Base-by-base conservation (phyloP, 2,797 vertebrate species). In the Crax fasciolata region DNA sequence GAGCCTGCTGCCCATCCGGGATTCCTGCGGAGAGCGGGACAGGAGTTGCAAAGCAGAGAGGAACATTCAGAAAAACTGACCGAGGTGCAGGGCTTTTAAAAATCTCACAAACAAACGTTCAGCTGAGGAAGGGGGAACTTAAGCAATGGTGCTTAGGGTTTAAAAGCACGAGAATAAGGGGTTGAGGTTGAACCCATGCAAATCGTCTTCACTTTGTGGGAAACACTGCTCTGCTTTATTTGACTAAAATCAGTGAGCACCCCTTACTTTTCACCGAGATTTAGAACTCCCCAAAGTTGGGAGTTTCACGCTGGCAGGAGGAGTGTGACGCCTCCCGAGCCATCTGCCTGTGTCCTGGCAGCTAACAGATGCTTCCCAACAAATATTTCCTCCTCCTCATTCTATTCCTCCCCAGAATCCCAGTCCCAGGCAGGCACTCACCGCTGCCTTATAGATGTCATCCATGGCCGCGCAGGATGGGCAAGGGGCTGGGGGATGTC, bases 391-490 rank as follows among this genome's bases (percentile, higher is more conserved):
- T 30, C 59, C 16, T 61, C 8, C 18, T 58, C n/a, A 12, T 28
- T 13, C 38, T 17, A 7, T 30, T 21, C 55, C 6, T 15, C 5
- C 49, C n/a, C 10, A 10, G 1, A 51, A 6, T 3, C 57, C 1
- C 7, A 25, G 25, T 35, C 49, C 66, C 59, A 38, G n/a, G 28
- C 43, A 55, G 73, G 11, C 90, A 97, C 98, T 98, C 95, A 98
- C 98, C 95, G 98, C 98, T 87, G 98, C 98, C 89, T 98, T 98
- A 67, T 98, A 98, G 84, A 98, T 98, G 96, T 98, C 98, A 95
- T 98, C 98, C 98, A 98, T 98, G 96, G 91, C 92, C 20, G 77
- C 13, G 46, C 79, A 38, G 28, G 61, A 44, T 27, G 75, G 58
- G 48, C 19, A 24, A 80, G 71, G 94, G 86, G 73, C 75, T 3